Evolutionary conservation across 2,113 vertebrate genomes (phyloP), one percentile per base, ranked within the genome.

Genomic region (Hemiprocne comata): DNA sequence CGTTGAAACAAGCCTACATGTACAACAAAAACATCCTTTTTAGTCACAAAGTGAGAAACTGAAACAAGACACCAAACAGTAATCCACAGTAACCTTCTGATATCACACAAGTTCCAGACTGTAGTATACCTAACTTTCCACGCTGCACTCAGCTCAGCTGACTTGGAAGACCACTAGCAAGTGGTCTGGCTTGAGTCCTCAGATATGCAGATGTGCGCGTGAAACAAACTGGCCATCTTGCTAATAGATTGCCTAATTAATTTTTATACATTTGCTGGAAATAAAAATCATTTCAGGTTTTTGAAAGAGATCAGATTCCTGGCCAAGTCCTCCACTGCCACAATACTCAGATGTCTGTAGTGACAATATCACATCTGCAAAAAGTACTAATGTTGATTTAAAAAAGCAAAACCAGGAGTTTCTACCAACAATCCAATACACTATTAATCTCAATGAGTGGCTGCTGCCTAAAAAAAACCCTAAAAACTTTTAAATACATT

Each of bases 1-100:
- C 92, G 86, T 84, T 86, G 86, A 81, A 96, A 90, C 42, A 92
- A 90, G 67, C 26, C 60, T 62, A 64, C 62, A 36, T 0, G 11
- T 90, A 66, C 36, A 95, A 95, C 79, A 93, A 94, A 93, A 96
- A 84, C 92, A 95, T 95, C 90, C 79, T 89, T 80, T 94, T 83
- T 5, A 86, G 73, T 67, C 76, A 71, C 78, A 62, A 92, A 96
- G 94, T 90, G 90, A 94, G 86, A 97, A 94, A 81, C 7, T 18
- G 60, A 67, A 92, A 93, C 54, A 55, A 77, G 86, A 86, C 80
- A 84, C 55, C 0, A 0, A 92, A 51, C 51, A 57, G 64, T 26
- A 54, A 89, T 74, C 65, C 77, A 69, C 65, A 92, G 48, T 67
- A 89, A 77, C 64, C 55, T 70, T 53, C 83, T 51, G 88, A 96